Evolutionary conservation across 2,113 vertebrate species (phyloP), one percentile per base, ranked within the genome.

Genomic region (Castor canadensis): DNA sequence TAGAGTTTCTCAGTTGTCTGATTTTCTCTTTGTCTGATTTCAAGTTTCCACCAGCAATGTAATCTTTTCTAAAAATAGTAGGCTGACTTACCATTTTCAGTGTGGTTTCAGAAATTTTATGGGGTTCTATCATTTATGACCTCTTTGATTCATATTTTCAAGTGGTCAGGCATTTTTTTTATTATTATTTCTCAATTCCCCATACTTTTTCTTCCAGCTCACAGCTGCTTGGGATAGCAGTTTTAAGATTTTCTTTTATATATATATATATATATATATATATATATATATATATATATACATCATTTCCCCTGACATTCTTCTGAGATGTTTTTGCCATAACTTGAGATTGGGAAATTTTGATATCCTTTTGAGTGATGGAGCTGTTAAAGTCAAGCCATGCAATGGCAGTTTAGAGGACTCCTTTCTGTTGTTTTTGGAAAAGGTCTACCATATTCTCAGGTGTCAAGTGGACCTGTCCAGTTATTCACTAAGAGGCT

Each of bases 21-120:
- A 49, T 87, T 81, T 83, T 80, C 60, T 75, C 64, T 93, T 89
- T 72, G 54, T 83, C 71, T 84, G n/a, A 43, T 94, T 82, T 82
- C 76, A 91, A 75, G 35, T 73, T 81, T 30, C 81, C 35, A 45
- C 77, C 75, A 90, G 24, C 13, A 35, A 13, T 62, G 32, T 77
- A 72, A 45, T 87, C 4, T 20, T 81, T 54, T 62, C 60, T 91
- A 54, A 81, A 91, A 22, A 67, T 24, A 47, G 26, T 20, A 91
- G 72, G 11, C 66, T 80, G 40, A 83, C 80, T 35, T 89, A 64
- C 17, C 24, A 19, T 58, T 71, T 87, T 87, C 13, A 52, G n/a
- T 67, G 32, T 26, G 32, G 28, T 54, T 81, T 87, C 58, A 66
- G 43, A 83, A 83, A n/a, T 66, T 10, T 64, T 66, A 69, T 72